Evolutionary conservation across 1,140 invertebrate genomes (phyloP).

Genomic region (Atopsyche davidsoni): DNA sequence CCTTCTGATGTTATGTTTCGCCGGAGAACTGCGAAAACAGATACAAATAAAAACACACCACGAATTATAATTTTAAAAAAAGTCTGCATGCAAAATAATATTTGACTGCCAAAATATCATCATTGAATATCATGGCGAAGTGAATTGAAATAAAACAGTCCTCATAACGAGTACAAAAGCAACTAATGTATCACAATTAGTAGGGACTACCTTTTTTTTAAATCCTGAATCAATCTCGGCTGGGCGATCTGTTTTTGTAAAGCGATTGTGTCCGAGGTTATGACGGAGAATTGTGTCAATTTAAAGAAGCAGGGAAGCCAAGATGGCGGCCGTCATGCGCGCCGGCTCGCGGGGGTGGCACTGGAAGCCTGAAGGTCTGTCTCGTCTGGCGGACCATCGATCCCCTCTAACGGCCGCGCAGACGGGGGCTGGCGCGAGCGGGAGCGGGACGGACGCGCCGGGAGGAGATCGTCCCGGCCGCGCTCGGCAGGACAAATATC

Average conservation of each 20-base stretch:
- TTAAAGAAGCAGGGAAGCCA: conserved; percentile 17
- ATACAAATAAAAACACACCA: too few species aligned
- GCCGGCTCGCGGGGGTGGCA: not conserved
- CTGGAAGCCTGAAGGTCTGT: conserved; percentile 13
- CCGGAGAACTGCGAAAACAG: not conserved
- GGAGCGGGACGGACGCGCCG: conserved; percentile 8
- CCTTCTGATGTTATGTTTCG: conserved; percentile 4
- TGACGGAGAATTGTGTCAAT: not conserved
- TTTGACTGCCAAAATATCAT: too few species aligned
- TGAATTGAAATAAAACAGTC: too few species aligned
- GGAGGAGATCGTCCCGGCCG: too few species aligned
- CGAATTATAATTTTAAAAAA: not conserved
- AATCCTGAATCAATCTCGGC: too few species aligned
- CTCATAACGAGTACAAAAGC: too few species aligned
- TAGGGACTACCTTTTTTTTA: too few species aligned
- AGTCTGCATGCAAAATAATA: too few species aligned
- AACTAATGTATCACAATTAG: too few species aligned
- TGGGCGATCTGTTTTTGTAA: too few species aligned
- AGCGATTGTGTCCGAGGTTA: conserved; percentile 16
- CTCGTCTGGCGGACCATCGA: conserved; percentile 1
- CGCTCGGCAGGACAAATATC: too few species aligned
- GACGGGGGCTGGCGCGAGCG: not conserved
- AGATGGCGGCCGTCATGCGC: conserved; percentile 21
- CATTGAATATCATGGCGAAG: too few species aligned
- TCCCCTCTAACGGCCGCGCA: conserved; percentile 4